phyloP scores from a whole-genome alignment of 2,888 invertebrate genomes.

The Trissolcus brochymenae region DNA sequence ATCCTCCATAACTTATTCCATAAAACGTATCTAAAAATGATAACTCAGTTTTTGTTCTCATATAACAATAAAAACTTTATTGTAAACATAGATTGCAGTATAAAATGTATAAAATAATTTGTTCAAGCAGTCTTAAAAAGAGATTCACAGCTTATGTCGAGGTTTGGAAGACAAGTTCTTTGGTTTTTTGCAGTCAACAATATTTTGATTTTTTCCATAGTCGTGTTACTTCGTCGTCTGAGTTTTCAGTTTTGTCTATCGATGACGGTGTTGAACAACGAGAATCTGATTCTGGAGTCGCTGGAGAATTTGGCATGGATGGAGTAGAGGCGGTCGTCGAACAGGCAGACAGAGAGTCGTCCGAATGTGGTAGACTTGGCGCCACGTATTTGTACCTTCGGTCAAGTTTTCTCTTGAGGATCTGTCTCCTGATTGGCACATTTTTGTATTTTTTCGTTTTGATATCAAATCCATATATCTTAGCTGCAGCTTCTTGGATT shows the following conservation, averaged over 20 bases:
- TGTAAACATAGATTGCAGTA: too few species aligned
- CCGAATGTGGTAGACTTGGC: neutral
- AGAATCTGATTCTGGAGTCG: neutral
- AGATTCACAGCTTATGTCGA: too few species aligned
- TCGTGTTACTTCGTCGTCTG: neutral
- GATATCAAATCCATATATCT: constrained; percentile 3
- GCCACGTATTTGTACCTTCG: neutral
- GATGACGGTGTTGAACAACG: neutral
- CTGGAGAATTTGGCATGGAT: neutral
- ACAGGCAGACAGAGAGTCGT: neutral
- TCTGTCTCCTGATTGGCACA: neutral
- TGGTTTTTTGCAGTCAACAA: too few species aligned
- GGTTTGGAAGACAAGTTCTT: too few species aligned
- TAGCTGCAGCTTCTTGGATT: neutral
- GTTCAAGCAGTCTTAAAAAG: too few species aligned
- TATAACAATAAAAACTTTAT: too few species aligned
- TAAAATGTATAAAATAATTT: too few species aligned
- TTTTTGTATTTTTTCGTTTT: neutral
- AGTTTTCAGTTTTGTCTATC: neutral
- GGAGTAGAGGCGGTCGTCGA: neutral
- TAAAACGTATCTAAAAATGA: neutral
- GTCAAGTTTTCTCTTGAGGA: neutral
- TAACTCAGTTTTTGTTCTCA: too few species aligned
- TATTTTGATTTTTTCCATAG: neutral
- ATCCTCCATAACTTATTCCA: neutral